A percentile compares a stretch with the other conserved stretches of the same genome.
Evolutionary conservation across 2,113 vertebrate species (phyloP).

Genomic region (Garra rufa): DNA sequence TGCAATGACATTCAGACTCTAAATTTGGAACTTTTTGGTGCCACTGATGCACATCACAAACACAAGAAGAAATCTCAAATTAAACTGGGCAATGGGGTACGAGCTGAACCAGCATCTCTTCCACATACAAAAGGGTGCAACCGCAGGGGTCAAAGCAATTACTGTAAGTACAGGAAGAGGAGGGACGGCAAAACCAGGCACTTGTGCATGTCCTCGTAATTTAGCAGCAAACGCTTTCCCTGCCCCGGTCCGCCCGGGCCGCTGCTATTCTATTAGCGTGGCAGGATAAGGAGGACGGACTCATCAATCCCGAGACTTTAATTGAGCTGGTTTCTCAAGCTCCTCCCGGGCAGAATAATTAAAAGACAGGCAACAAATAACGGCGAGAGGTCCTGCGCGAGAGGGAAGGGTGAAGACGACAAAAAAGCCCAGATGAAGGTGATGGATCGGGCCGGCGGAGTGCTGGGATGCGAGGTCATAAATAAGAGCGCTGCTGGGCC

Average conservation of each 20-base stretch:
- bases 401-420: neutral
- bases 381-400: neutral
- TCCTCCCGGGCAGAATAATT: constrained; percentile 20
- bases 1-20: neutral
- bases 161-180: constrained; percentile 41
- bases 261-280: constrained; percentile 29
- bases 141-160: constrained; percentile 46
- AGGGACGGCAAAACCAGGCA: neutral
- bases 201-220: constrained; percentile 14
- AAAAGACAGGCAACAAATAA: neutral
- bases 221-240: neutral
- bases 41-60: neutral
- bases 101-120: constrained; percentile 12
- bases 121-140: neutral
- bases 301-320: constrained; percentile 40
- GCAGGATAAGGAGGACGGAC: constrained; percentile 13
- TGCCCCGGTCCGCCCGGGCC: neutral
- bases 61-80: neutral
- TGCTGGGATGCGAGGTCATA: constrained; percentile 9
- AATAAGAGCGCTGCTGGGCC: constrained; percentile 4
- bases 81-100: neutral
- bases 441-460: neutral
- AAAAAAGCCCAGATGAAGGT: constrained; percentile 1
- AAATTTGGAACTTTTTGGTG: too few relatives aligned
- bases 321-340: constrained; percentile 16